Evolutionary conservation across 2,113 vertebrate genomes (phyloP).

Genomic region (Atractosteus spatula): DNA sequence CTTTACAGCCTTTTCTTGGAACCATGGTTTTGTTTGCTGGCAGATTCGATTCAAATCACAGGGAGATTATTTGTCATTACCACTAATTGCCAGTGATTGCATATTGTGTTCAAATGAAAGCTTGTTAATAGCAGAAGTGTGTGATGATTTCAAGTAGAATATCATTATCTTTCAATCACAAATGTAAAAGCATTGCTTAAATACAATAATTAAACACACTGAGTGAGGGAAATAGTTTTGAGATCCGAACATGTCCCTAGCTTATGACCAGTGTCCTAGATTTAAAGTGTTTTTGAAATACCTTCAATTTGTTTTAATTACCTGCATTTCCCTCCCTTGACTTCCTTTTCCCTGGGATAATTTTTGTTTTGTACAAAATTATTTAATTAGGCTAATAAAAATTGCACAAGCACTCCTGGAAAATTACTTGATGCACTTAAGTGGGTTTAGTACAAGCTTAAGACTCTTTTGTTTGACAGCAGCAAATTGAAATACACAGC

Average conservation of each 20-base stretch:
- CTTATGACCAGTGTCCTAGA: neutral
- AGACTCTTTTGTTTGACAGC: no score
- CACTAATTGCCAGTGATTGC: conserved; percentile 1
- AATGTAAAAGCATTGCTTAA: neutral
- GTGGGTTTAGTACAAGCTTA: no score
- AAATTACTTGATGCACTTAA: no score
- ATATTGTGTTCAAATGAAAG: conserved; percentile 15
- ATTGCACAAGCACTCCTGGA: neutral
- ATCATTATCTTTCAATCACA: neutral
- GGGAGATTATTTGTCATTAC: neutral
- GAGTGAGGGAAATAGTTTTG: neutral
- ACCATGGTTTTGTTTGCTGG: conserved; percentile 2
- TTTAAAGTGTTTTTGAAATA: neutral
- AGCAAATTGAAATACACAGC: no score
- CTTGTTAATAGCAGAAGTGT: neutral
- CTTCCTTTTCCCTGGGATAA: neutral
- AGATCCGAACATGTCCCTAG: neutral
- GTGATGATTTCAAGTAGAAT: neutral
- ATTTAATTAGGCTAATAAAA: neutral
- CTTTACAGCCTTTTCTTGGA: neutral
- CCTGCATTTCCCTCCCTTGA: no score
- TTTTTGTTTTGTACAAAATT: conserved; percentile 3
- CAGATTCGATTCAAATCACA: conserved; percentile 11
- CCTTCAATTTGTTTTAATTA: neutral
- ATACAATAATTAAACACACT: neutral